Percentiles rank a stretch among this genome's conserved stretches.
phyloP scores from a whole-genome alignment of 2,888 invertebrate genomes.

The Aspidapion aeneum region DNA sequence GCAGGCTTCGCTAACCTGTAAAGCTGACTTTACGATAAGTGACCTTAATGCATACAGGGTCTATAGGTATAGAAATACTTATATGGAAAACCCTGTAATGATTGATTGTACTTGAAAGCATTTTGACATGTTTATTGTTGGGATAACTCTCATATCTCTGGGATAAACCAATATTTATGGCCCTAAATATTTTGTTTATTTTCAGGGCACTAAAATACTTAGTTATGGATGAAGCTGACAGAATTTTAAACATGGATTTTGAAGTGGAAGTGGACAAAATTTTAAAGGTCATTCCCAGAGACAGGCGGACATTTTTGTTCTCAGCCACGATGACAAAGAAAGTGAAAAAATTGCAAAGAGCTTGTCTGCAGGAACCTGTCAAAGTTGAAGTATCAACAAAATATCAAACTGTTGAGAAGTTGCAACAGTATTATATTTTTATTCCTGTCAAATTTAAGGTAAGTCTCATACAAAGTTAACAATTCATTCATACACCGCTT shows the following conservation, averaged over 20 bases:
- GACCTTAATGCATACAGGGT: too few relatives aligned
- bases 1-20: too few relatives aligned
- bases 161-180: too few relatives aligned
- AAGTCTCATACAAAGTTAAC: constrained; percentile 22
- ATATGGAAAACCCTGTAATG: too few relatives aligned
- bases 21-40: too few relatives aligned
- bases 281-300: constrained; percentile 84
- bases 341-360: constrained; percentile 93
- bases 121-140: too few relatives aligned
- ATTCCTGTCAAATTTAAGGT: constrained; percentile 96
- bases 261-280: constrained; percentile 98
- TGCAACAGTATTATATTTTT: constrained; percentile 93
- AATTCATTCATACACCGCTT: too few relatives aligned
- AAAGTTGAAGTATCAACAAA: constrained; percentile 95
- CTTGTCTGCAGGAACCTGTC: constrained; percentile 90
- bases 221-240: constrained; percentile 99
- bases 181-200: too few relatives aligned
- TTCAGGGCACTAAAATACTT: constrained; percentile 44
- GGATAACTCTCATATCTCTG: too few relatives aligned
- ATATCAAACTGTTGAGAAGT: constrained; percentile 96
- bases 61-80: too few relatives aligned
- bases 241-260: constrained; percentile 99
- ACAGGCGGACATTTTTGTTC: constrained; percentile 89
- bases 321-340: constrained; percentile 99
- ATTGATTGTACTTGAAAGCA: too few relatives aligned